phyloP scores from a whole-genome alignment of 2,888 invertebrate genomes.

The Ceratothoa steindachneri region DNA sequence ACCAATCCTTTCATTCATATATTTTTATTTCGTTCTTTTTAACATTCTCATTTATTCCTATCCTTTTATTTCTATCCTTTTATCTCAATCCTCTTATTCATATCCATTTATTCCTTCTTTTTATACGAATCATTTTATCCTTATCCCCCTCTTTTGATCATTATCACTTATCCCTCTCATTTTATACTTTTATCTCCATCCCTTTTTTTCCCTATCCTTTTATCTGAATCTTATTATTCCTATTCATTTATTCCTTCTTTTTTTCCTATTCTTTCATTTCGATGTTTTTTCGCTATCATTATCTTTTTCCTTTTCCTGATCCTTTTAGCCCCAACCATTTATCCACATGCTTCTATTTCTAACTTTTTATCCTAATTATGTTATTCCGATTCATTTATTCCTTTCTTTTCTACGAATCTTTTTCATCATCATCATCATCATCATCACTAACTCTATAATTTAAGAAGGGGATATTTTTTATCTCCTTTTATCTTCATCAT shows the following conservation, averaged over 20 bases:
- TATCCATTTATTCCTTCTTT: no score
- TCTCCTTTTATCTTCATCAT: neutral
- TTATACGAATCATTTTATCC: no score
- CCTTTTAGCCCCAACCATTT: neutral
- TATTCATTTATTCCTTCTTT: neutral
- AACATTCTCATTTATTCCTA: neutral
- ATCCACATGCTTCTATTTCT: neutral
- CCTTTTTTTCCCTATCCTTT: neutral
- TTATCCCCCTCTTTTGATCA: no score
- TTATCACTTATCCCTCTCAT: no score
- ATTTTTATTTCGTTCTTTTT: neutral
- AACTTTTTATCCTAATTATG: neutral
- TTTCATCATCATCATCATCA: conserved; percentile 2
- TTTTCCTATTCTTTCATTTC: neutral
- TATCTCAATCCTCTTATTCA: no score
- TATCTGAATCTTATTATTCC: neutral
- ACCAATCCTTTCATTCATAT: neutral
- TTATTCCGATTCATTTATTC: neutral
- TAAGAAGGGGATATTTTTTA: no score
- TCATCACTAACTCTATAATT: no score
- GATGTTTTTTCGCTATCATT: neutral
- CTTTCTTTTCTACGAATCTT: neutral
- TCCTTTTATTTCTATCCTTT: no score
- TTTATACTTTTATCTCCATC: neutral
- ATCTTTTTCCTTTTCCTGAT: neutral